Percentiles rank a stretch among this genome's conserved stretches.
Evolutionary conservation across 2,113 vertebrate species (phyloP).

Genomic region (Colinus virginianus): DNA sequence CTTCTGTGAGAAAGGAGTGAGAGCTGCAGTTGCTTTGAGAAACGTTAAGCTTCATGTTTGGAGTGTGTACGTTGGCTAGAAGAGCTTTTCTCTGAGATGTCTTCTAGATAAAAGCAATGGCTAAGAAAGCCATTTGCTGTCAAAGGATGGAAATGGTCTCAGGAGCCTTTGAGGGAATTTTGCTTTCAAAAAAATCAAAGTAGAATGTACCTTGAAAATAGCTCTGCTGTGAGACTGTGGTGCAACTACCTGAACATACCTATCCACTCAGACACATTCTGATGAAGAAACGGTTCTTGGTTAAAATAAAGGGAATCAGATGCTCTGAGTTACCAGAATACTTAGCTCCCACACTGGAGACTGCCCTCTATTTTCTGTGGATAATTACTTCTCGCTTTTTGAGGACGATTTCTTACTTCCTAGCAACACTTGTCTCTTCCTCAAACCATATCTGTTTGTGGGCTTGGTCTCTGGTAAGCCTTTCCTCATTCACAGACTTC

Average conservation of each 20-base stretch:
- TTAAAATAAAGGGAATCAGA: background rate
- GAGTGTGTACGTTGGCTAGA: background rate
- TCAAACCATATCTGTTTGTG: slow-evolving; percentile 32
- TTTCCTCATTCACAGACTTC: background rate
- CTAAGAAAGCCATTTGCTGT: background rate
- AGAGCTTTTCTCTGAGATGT: background rate
- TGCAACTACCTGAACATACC: background rate
- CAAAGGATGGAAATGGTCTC: accelerated
- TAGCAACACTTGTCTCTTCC: slow-evolving; percentile 27
- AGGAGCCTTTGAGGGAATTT: background rate
- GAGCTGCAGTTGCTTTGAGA: background rate
- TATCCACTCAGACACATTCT: background rate
- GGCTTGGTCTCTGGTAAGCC: background rate
- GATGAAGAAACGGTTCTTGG: background rate
- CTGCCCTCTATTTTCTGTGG: background rate
- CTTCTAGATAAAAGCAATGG: background rate
- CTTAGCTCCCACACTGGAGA: background rate
- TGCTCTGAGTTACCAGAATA: background rate
- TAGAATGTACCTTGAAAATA: background rate
- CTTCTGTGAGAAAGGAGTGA: background rate
- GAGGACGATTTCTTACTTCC: slow-evolving; percentile 30
- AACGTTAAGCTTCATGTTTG: background rate
- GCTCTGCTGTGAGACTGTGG: background rate
- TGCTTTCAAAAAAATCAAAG: background rate
- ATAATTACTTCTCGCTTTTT: background rate